Evolutionary conservation across 2,888 invertebrate genomes (phyloP).

Genomic region (Dryobotodes eremita): DNA sequence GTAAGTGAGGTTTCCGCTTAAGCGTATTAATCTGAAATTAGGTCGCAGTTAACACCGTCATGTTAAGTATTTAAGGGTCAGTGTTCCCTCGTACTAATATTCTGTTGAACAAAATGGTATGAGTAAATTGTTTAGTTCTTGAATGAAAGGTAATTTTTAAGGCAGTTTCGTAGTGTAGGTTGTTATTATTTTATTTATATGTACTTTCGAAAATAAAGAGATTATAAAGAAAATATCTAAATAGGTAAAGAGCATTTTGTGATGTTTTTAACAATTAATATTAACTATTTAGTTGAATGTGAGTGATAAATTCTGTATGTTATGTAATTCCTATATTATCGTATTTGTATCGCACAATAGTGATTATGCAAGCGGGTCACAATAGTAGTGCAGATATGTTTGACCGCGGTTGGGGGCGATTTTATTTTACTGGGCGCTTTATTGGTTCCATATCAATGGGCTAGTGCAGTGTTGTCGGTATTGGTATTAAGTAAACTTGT

Average conservation of each 20-base stretch:
- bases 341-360: conserved; percentile 57
- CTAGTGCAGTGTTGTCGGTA: conserved; percentile 52
- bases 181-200: background rate
- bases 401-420: conserved; percentile 83
- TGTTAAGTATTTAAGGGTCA: conserved; percentile 85
- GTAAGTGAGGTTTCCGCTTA: conserved; percentile 89
- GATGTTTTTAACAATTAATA: background rate
- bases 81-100: conserved; percentile 72
- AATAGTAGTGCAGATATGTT: conserved; percentile 84
- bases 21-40: conserved; percentile 90
- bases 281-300: background rate
- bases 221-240: background rate
- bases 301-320: background rate
- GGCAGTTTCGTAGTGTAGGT: background rate
- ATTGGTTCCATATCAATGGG: conserved; percentile 78
- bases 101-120: conserved; percentile 26
- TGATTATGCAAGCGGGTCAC: conserved; percentile 84
- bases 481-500: conserved; percentile 10
- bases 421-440: conserved; percentile 81
- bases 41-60: conserved; percentile 88
- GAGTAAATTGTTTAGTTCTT: conserved; percentile 11
- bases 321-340: conserved; percentile 7
- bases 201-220: background rate
- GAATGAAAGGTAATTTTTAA: background rate
- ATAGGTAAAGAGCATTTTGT: background rate